Evolutionary conservation across 2,797 vertebrate species (phyloP).

Genomic region (Enteromius treurensis): DNA sequence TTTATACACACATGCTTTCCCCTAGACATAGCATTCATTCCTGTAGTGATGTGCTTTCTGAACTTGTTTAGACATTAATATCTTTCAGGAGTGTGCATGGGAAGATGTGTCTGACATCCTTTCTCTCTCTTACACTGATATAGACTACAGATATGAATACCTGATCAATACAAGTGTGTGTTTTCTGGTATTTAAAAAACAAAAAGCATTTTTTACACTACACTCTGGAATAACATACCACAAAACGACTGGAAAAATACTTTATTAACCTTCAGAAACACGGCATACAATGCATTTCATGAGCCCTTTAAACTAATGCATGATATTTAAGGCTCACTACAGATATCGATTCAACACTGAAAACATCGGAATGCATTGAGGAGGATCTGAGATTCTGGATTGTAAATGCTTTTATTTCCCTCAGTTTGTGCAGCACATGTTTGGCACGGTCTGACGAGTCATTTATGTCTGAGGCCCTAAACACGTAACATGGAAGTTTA

Average conservation of each 20-base stretch:
- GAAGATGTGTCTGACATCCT: slow-evolving; percentile 62
- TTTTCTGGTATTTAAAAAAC: not conserved
- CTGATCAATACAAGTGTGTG: not conserved
- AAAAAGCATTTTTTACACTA: not conserved
- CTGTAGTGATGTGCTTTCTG: slow-evolving; percentile 59
- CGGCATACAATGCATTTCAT: not conserved
- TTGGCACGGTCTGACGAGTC: not conserved
- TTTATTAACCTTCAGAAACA: not conserved
- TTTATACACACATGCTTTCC: slow-evolving; percentile 41
- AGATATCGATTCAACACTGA: not conserved
- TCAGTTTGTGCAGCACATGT: not conserved
- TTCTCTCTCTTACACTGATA: slow-evolving; percentile 59
- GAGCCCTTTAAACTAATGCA: not conserved
- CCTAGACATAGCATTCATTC: slow-evolving; percentile 41
- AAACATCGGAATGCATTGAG: not conserved
- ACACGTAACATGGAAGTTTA: not conserved
- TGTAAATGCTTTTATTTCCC: not conserved
- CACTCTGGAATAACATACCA: no score
- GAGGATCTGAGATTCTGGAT: not conserved
- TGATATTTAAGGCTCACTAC: not conserved
- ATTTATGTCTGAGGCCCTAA: not conserved
- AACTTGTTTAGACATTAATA: slow-evolving; percentile 75
- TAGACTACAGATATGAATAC: not conserved
- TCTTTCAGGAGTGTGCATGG: slow-evolving; percentile 74
- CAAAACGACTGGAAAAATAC: not conserved